phyloP scores from a whole-genome alignment of 2,888 invertebrate species.

The Nemotelus nigrinus region DNA sequence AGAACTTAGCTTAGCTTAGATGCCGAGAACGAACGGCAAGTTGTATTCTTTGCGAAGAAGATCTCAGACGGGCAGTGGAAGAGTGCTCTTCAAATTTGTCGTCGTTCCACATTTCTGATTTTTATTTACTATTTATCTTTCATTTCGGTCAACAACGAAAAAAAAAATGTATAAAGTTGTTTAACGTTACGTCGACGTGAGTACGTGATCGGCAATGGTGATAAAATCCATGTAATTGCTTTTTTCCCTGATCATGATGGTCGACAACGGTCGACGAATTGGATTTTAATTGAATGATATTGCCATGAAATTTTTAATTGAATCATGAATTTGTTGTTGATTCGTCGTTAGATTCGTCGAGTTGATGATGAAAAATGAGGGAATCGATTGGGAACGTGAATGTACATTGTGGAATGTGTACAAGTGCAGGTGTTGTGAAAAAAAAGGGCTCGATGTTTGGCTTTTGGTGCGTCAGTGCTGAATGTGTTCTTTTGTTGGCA shows the following conservation, averaged over 20 bases:
- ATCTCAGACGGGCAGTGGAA: background rate
- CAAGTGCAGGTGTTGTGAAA: too few species aligned
- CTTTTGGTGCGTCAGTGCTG: too few species aligned
- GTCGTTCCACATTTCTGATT: slow-evolving; percentile 33
- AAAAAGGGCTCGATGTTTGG: too few species aligned
- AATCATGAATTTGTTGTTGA: too few species aligned
- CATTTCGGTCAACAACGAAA: background rate
- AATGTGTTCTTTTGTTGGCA: too few species aligned
- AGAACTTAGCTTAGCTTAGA: too few species aligned
- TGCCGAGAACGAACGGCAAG: too few species aligned
- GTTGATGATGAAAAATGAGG: too few species aligned
- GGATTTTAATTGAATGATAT: slow-evolving; percentile 31
- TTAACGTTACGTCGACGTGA: slow-evolving; percentile 1
- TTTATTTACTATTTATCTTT: slow-evolving; percentile 39
- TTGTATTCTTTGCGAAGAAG: too few species aligned
- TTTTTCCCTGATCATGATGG: background rate
- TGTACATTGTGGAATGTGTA: too few species aligned
- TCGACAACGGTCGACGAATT: slow-evolving; percentile 10
- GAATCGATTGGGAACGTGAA: too few species aligned
- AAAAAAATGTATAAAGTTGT: slow-evolving; percentile 11
- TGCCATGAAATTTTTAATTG: background rate
- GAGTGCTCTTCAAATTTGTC: slow-evolving; percentile 42
- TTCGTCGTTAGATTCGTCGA: too few species aligned
- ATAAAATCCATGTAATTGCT: slow-evolving; percentile 30
- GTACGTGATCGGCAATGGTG: slow-evolving; percentile 19